These are phyloP conservation scores for Pempheris klunzingeri DNA, from an alignment of 2,797 vertebrate genomes.

Conservation along the genomic window DNA sequence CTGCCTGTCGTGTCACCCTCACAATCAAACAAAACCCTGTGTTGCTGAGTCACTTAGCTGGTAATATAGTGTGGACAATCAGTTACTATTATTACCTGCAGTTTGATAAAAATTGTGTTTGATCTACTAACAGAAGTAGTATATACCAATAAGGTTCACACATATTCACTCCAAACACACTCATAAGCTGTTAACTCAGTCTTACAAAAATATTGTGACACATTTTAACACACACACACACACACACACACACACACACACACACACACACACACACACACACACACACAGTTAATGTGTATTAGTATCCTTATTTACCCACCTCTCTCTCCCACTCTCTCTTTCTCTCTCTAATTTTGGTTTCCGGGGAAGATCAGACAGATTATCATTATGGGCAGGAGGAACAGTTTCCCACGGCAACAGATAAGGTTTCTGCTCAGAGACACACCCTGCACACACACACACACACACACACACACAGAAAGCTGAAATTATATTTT, in stretches of 20 bases:
- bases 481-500: not conserved
- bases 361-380: slow-evolving; percentile 47
- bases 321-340: not conserved
- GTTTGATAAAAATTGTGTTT: no score
- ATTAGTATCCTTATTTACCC: not conserved
- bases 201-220: not conserved
- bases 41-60: no score
- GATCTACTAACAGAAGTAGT: no score
- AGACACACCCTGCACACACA: slow-evolving; percentile 47
- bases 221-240: not conserved
- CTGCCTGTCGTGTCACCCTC: no score
- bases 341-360: slow-evolving; percentile 33
- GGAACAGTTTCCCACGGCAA: slow-evolving; percentile 56
- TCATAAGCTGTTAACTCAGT: slow-evolving; percentile 4
- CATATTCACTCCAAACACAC: not conserved
- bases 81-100: no score
- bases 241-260: no score
- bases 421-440: slow-evolving; percentile 48
- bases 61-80: no score
- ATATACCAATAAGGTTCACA: no score
- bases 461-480: slow-evolving; percentile 23
- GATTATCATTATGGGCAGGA: slow-evolving; percentile 72
- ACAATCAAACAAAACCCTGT: no score
- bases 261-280: not conserved
- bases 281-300: not conserved